Conservation (phyloP, 2,113 vertebrate genomes). For the Stigmatopora argus region DNA sequence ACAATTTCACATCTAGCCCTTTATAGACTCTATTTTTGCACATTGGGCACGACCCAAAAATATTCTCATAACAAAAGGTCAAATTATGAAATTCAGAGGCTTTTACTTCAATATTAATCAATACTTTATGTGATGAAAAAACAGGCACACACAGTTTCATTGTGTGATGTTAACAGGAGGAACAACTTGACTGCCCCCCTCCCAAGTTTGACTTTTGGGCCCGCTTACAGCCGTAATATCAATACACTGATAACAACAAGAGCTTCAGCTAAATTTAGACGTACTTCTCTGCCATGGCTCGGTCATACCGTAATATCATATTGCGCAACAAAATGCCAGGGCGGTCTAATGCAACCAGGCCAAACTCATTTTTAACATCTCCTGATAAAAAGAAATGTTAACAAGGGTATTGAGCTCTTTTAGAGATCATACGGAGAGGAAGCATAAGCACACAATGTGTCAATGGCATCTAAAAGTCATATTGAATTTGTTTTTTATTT, state of each 20-base stretch:
- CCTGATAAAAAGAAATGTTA: background rate
- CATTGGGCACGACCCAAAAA: background rate
- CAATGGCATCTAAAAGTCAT: background rate
- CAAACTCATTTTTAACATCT: background rate
- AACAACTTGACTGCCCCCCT: conserved; percentile 18
- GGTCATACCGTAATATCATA: conserved; percentile 45
- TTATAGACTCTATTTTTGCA: background rate
- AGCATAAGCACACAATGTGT: background rate
- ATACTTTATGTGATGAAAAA: background rate
- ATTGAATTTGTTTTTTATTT: background rate
- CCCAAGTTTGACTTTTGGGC: conserved; percentile 5
- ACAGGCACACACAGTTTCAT: background rate
- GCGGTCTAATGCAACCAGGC: background rate
- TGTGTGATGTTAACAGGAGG: conserved; percentile 3
- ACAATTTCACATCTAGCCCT: background rate
- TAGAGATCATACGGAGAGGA: background rate
- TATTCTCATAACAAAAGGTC: background rate
- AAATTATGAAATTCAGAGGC: background rate
- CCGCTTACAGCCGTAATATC: conserved; percentile 30
- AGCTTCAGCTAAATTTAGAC: conserved; percentile 60
- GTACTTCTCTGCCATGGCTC: conserved; percentile 21
- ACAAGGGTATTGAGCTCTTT: background rate
- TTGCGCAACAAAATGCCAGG: conserved; percentile 30
- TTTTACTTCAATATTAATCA: background rate
- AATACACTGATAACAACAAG: conserved; percentile 59